phyloP scores from a whole-genome alignment of 2,888 invertebrate species.

The Drosophila nigricruria region DNA sequence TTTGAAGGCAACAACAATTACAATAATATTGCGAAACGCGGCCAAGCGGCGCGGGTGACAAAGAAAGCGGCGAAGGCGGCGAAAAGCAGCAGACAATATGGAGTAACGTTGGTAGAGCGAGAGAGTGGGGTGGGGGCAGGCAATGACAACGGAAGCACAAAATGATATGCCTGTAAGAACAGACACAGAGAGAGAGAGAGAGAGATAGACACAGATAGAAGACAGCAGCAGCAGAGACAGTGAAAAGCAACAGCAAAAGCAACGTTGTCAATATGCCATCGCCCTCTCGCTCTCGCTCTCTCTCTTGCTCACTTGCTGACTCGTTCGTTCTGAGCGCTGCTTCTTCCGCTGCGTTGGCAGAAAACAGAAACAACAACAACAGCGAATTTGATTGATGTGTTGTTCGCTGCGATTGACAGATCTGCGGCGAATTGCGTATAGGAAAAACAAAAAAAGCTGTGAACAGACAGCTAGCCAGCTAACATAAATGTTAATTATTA shows the following conservation, averaged over 20 bases:
- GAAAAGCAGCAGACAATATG: constrained; percentile 4
- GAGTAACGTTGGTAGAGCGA: constrained; percentile 2
- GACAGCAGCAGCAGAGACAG: constrained; percentile 28
- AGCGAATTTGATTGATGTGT: constrained; percentile 70
- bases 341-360: constrained; percentile 57
- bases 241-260: constrained; percentile 15
- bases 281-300: constrained; percentile 6
- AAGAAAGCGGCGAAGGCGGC: constrained; percentile 63
- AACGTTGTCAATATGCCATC: constrained; percentile 24
- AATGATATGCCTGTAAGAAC: constrained; percentile 64
- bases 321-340: constrained; percentile 42
- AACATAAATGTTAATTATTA: constrained; percentile 38
- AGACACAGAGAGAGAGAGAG: background rate
- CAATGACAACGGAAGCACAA: constrained; percentile 63
- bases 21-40: constrained; percentile 50
- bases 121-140: constrained; percentile 34
- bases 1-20: constrained; percentile 36
- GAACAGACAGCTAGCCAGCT: constrained; percentile 19
- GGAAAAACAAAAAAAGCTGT: constrained; percentile 4
- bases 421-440: constrained; percentile 54
- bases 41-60: constrained; percentile 54
- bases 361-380: constrained; percentile 34
- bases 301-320: constrained; percentile 29
- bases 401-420: constrained; percentile 60
- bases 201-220: constrained; percentile 3